Percentiles rank a stretch among this genome's conserved stretches.
Conservation (phyloP, 1,140 invertebrate genomes). For the Archegozetes longisetosus region DNA sequence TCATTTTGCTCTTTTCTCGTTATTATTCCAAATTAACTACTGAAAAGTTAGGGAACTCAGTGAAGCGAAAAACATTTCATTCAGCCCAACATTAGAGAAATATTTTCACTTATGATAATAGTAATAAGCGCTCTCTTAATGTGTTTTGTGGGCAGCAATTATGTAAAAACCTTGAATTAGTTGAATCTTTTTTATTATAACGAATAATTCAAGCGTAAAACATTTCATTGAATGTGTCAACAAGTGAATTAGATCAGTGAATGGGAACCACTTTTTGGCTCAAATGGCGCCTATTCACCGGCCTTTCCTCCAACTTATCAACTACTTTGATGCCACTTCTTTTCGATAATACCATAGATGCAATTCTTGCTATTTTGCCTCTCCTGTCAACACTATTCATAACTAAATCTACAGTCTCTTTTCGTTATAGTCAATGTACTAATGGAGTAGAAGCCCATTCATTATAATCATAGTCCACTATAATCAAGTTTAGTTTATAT, state of each 20-base stretch:
- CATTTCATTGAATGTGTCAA: not conserved
- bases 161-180: not conserved
- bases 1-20: too few species aligned
- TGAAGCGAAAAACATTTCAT: not conserved
- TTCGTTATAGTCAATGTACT: not conserved
- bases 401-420: not conserved
- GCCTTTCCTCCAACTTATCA: too few species aligned
- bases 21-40: too few species aligned
- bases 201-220: not conserved
- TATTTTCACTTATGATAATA: not conserved
- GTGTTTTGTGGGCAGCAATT: not conserved
- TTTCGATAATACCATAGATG: too few species aligned
- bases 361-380: not conserved
- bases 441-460: not conserved
- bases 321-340: too few species aligned
- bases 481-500: too few species aligned
- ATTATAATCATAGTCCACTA: too few species aligned
- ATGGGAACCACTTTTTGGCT: too few species aligned
- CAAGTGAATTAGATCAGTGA: too few species aligned
- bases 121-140: not conserved
- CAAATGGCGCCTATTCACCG: too few species aligned
- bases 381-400: not conserved
- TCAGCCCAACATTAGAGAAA: not conserved
- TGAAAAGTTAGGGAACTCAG: not conserved
- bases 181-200: conserved; percentile 1